Conservation (phyloP, 2,888 invertebrate species). For the Tetheella fluctuosa region DNA sequence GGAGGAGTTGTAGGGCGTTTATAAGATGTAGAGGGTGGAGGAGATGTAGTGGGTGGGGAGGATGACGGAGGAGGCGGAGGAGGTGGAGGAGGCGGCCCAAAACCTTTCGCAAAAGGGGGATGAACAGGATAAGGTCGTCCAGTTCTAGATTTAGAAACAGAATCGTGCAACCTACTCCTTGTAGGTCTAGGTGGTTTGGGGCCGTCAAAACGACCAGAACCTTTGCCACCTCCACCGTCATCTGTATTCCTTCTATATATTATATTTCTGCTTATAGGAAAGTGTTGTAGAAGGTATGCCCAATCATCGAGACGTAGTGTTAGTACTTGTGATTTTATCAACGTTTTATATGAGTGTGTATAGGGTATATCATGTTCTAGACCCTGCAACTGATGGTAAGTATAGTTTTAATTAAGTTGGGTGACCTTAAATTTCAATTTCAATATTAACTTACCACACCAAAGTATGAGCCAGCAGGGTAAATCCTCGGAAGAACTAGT, state of each 20-base stretch:
- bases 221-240: not conserved
- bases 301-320: conserved; percentile 60
- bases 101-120: not conserved
- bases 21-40: not conserved
- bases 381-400: conserved; percentile 57
- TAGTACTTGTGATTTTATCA: conserved; percentile 60
- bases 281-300: conserved; percentile 63
- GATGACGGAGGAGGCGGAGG: not conserved
- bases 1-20: not conserved
- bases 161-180: not conserved
- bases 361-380: conserved; percentile 53
- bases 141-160: not conserved
- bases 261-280: conserved; percentile 52
- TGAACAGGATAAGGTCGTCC: not conserved
- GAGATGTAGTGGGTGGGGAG: not conserved
- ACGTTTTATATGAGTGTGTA: conserved; percentile 57
- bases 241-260: conserved; percentile 39
- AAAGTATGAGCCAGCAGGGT: conserved; percentile 54
- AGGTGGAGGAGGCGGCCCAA: not conserved
- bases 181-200: not conserved
- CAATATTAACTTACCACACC: conserved; percentile 54
- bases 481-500: conserved; percentile 34
- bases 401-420: not conserved
- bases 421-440: not conserved
- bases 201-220: not conserved